These are phyloP conservation scores for Pseudanteris insignis DNA, from an alignment of 2,888 invertebrate genomes.

Conservation along the genomic window DNA sequence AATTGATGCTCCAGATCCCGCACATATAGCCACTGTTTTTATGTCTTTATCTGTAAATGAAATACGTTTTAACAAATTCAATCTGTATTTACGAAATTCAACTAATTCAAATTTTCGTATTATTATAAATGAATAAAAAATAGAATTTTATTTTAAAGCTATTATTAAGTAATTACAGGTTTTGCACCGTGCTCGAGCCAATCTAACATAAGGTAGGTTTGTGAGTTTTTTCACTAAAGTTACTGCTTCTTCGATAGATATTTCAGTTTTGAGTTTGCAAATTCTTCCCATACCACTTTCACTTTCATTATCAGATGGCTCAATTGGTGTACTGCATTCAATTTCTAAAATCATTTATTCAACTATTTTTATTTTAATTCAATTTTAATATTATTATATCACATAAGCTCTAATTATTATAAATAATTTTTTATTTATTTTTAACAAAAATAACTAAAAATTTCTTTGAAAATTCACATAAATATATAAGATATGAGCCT, in stretches of 20 bases:
- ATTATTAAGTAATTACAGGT: conserved; percentile 16
- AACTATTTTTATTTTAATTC: no score
- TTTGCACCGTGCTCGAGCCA: conserved; percentile 74
- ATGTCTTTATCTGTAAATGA: conserved; percentile 69
- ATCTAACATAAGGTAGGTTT: conserved; percentile 75
- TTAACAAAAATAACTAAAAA: no score
- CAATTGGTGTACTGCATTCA: conserved; percentile 56
- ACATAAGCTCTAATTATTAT: no score
- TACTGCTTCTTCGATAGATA: conserved; percentile 73
- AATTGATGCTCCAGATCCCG: conserved; percentile 87
- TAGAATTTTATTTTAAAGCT: conserved; percentile 9
- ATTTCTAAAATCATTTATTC: conserved; percentile 39
- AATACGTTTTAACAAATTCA: no score
- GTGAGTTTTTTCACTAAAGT: conserved; percentile 76
- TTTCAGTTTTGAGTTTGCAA: conserved; percentile 67
- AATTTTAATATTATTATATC: no score
- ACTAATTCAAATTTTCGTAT: no score
- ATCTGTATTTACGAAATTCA: no score
- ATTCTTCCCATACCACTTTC: conserved; percentile 71
- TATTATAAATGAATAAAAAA: conserved; percentile 8
- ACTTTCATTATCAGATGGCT: conserved; percentile 46
- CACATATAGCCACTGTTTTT: conserved; percentile 81
- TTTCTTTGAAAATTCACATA: no score
- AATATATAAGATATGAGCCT: no score
- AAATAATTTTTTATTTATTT: no score